These are phyloP conservation scores for Cacoxenus indagator DNA, from an alignment of 2,888 invertebrate genomes.

Conservation along the genomic window DNA sequence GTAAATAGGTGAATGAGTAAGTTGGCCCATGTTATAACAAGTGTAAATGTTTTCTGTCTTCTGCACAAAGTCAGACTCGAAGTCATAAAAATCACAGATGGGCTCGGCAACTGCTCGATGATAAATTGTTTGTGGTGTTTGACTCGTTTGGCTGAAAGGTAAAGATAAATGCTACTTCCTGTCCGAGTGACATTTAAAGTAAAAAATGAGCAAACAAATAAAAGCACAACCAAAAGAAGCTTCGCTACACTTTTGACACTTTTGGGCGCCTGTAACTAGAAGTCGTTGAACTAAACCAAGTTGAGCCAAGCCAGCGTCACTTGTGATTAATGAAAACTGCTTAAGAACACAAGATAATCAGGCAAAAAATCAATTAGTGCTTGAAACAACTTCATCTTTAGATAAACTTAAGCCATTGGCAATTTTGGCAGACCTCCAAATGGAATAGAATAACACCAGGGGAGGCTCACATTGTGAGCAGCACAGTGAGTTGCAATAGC, in stretches of 20 bases:
- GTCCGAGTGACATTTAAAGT: slow-evolving; percentile 3
- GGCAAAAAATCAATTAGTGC: slow-evolving; percentile 8
- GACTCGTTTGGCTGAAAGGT: background rate
- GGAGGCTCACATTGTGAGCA: background rate
- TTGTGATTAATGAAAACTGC: slow-evolving; percentile 13
- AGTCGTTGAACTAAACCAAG: background rate
- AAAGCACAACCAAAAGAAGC: background rate
- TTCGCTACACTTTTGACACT: background rate
- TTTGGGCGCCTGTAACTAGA: background rate
- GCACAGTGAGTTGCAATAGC: too few species aligned
- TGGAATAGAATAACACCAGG: background rate
- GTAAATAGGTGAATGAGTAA: background rate
- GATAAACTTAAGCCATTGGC: slow-evolving; percentile 8
- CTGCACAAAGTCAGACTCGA: background rate
- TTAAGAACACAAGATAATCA: slow-evolving; percentile 1
- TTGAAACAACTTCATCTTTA: slow-evolving; percentile 15
- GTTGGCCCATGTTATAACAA: background rate
- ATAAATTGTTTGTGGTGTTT: slow-evolving; percentile 8
- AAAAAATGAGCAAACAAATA: background rate
- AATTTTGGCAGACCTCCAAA: slow-evolving; percentile 1
- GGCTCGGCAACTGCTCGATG: background rate
- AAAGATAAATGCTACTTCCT: slow-evolving; percentile 10
- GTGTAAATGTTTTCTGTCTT: background rate
- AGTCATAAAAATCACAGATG: background rate
- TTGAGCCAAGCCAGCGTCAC: background rate